Conservation (phyloP, 2,113 vertebrate species). For the Microtus oregoni region DNA sequence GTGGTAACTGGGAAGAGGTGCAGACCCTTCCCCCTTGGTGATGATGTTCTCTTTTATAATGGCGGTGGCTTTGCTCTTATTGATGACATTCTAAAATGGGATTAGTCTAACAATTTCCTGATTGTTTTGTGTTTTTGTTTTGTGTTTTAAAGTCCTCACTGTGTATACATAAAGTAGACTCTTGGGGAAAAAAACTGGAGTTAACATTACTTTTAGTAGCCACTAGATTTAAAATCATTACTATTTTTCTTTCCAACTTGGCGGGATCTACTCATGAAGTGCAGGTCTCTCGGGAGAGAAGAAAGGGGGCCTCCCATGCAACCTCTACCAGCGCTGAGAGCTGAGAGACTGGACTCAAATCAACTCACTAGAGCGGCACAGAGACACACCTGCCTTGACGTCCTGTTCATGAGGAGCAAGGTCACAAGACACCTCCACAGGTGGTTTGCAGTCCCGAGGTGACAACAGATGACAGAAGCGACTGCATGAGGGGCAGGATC, state of each 20-base stretch:
- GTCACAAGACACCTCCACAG: not conserved
- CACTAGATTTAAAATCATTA: not conserved
- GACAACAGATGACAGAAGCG: too few species aligned
- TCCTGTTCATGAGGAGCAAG: not conserved
- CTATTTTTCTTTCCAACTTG: constrained; percentile 14
- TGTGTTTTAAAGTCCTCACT: not conserved
- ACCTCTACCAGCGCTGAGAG: not conserved
- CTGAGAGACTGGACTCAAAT: not conserved
- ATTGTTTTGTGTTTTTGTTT: not conserved
- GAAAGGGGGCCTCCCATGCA: not conserved
- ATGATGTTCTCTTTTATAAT: not conserved
- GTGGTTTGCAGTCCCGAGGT: constrained; percentile 41
- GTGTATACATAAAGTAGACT: not conserved
- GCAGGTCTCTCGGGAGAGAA: not conserved
- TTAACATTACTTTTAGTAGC: constrained; percentile 7
- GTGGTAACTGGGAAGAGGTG: not conserved
- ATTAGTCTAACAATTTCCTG: not conserved
- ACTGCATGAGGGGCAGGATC: not conserved
- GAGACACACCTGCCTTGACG: not conserved
- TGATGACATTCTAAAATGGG: not conserved
- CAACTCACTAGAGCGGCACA: not conserved
- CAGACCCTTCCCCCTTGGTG: not conserved
- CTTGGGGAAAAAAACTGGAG: not conserved
- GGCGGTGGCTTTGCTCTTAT: not conserved
- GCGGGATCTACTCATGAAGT: not conserved